A percentile compares a stretch with the other conserved stretches of the same genome.
Conservation (phyloP, 2,888 invertebrate species). For the Heliconius erato region DNA sequence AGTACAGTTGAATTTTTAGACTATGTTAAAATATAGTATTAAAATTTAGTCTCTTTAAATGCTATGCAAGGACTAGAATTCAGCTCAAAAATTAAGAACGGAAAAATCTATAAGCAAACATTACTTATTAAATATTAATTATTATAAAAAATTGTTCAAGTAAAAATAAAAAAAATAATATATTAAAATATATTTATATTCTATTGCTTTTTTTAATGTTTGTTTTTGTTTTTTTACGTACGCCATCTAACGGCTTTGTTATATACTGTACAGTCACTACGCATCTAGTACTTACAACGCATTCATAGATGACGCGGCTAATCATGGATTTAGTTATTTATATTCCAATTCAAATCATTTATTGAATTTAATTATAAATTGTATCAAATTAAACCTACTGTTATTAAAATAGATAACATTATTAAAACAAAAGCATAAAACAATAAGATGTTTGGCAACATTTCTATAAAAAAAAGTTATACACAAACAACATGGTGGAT, state of each 20-base stretch:
- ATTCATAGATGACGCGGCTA: not conserved
- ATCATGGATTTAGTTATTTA: not conserved
- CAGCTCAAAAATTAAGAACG: too few relatives aligned
- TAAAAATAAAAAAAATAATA: too few relatives aligned
- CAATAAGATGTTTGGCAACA: slow-evolving; percentile 43
- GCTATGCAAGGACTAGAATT: too few relatives aligned
- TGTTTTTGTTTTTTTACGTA: not conserved
- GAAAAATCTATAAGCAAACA: too few relatives aligned
- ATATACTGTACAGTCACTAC: not conserved
- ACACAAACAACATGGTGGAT: slow-evolving; percentile 88
- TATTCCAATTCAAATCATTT: not conserved
- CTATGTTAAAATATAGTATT: not conserved
- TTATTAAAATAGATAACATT: not conserved
- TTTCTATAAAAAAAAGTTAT: slow-evolving; percentile 68
- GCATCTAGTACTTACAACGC: not conserved
- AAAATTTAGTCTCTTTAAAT: too few relatives aligned
- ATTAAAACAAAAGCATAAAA: slow-evolving; percentile 9
- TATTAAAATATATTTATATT: not conserved
- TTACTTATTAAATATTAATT: too few relatives aligned
- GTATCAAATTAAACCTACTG: not conserved
- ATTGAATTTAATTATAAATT: not conserved
- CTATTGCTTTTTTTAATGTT: not conserved
- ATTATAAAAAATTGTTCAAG: too few relatives aligned
- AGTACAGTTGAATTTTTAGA: too few relatives aligned
- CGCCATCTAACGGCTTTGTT: not conserved